Evolutionary conservation across 2,888 invertebrate species (phyloP).

Genomic region (Perithous albicinctus): DNA sequence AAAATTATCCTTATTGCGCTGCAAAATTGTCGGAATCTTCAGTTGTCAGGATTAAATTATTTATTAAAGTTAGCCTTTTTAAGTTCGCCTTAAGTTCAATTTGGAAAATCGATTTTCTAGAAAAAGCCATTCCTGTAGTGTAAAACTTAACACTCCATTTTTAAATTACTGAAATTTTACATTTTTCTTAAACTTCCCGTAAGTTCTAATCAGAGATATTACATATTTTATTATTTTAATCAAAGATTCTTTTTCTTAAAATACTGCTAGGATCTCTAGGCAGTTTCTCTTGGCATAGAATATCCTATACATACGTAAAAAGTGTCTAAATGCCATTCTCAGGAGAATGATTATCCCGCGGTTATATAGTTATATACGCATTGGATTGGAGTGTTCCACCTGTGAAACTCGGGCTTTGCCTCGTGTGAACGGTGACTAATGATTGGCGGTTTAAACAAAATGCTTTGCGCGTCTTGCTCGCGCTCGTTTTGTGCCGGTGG

Average conservation of each 20-base stretch:
- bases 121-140: too few relatives aligned
- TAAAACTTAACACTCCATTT: too few relatives aligned
- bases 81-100: too few relatives aligned
- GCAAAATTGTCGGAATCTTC: too few relatives aligned
- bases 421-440: conserved; percentile 76
- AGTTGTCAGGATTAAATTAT: too few relatives aligned
- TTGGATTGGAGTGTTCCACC: conserved; percentile 71
- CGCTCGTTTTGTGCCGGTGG: conserved; percentile 19
- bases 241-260: not conserved
- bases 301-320: not conserved
- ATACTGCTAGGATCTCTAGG: not conserved
- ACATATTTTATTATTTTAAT: not conserved
- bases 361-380: not conserved
- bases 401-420: conserved; percentile 68
- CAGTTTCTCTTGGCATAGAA: not conserved
- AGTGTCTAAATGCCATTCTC: conserved; percentile 7
- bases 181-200: not conserved
- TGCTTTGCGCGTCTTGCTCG: conserved; percentile 60
- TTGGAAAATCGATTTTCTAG: too few relatives aligned
- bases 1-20: too few relatives aligned
- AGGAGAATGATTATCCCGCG: conserved; percentile 48
- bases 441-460: conserved; percentile 78
- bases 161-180: not conserved
- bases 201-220: not conserved
- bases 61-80: too few relatives aligned